These are phyloP conservation scores for Hylomyscus alleni DNA, from an alignment of 2,797 vertebrate genomes.

Conservation along the genomic window DNA sequence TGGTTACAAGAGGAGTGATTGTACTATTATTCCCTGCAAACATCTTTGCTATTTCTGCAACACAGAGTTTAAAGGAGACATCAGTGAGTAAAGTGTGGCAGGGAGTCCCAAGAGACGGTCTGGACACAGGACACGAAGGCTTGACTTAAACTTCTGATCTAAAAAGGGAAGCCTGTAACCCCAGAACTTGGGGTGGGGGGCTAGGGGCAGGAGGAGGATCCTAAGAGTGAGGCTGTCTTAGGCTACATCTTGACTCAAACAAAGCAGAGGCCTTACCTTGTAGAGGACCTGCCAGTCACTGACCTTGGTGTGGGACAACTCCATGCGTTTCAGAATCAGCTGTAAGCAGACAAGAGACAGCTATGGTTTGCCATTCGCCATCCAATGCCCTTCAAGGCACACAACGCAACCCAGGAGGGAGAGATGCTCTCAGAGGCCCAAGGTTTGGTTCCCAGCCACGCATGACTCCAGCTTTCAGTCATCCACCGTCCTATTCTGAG, in stretches of 20 bases:
- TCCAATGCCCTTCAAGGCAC: background rate
- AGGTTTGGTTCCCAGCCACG: background rate
- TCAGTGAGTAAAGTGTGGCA: background rate
- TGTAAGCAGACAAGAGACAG: slow-evolving; percentile 79
- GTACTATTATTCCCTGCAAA: slow-evolving; percentile 12
- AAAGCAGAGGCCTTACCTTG: slow-evolving; percentile 89
- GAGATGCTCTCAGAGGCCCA: background rate
- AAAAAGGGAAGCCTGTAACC: background rate
- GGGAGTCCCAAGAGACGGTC: background rate
- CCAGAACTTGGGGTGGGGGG: background rate
- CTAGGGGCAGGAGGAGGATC: too few species aligned
- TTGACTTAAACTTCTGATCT: slow-evolving; percentile 84
- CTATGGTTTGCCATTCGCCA: background rate
- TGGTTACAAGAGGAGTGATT: background rate
- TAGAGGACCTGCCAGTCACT: slow-evolving; percentile 96
- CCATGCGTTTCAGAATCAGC: slow-evolving; percentile 96
- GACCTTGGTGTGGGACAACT: slow-evolving; percentile 94
- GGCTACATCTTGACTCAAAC: background rate
- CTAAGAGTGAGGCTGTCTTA: background rate
- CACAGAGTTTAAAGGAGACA: background rate
- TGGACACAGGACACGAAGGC: background rate
- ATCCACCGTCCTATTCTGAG: background rate
- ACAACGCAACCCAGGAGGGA: background rate
- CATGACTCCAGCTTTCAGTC: background rate
- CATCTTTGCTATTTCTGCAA: slow-evolving; percentile 38